Evolutionary conservation across 2,888 invertebrate species (phyloP).

Genomic region (Chirona hameri): DNA sequence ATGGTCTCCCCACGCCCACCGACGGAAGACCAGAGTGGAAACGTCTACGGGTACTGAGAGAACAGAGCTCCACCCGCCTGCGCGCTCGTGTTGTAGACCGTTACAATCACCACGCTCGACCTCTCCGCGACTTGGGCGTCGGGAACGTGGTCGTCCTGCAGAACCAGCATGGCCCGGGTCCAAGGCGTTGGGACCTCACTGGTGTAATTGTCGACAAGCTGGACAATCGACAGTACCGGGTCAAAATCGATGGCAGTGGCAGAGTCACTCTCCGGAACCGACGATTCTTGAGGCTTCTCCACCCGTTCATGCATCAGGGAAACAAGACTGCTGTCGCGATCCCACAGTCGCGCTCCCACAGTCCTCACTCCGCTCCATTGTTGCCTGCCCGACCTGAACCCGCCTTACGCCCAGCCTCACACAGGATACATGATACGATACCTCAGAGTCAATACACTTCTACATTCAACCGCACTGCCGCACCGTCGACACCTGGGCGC

Average conservation of each 20-base stretch:
- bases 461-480: neutral
- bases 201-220: neutral
- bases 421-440: neutral
- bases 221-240: neutral
- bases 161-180: neutral
- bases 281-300: neutral
- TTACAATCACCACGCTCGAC: neutral
- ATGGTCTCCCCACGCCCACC: neutral
- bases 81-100: neutral
- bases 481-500: too few species aligned
- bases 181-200: neutral
- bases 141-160: neutral
- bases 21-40: neutral
- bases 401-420: neutral
- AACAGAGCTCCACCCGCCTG: neutral
- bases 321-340: too few species aligned
- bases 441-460: neutral
- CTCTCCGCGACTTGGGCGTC: neutral
- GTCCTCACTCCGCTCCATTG: neutral
- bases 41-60: neutral
- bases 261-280: neutral
- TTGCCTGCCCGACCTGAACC: neutral
- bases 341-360: neutral
- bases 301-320: neutral
- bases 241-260: neutral